These are phyloP conservation scores for Luffia ferchaultella DNA, from an alignment of 2,888 invertebrate species.

Conservation along the genomic window DNA sequence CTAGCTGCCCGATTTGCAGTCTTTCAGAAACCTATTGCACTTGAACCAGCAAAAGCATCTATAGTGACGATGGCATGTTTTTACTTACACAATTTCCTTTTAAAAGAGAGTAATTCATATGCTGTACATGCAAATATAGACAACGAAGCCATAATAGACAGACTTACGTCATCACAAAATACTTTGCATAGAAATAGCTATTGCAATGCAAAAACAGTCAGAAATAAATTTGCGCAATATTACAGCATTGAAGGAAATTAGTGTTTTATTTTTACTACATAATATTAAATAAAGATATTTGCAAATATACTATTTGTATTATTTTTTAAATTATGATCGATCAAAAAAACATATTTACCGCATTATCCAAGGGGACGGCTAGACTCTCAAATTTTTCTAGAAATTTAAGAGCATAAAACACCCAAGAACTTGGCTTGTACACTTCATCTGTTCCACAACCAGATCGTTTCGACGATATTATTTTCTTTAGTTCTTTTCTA, in stretches of 20 bases:
- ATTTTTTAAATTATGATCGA: too few relatives aligned
- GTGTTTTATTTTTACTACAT: too few relatives aligned
- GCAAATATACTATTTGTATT: too few relatives aligned
- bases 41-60: neutral
- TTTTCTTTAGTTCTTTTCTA: too few relatives aligned
- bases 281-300: too few relatives aligned
- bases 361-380: too few relatives aligned
- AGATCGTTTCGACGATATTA: neutral
- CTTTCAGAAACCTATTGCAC: too few relatives aligned
- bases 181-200: neutral
- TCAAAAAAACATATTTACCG: too few relatives aligned
- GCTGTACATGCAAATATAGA: neutral
- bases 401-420: neutral
- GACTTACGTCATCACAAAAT: neutral
- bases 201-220: neutral
- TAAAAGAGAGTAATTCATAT: neutral
- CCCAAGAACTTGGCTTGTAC: neutral
- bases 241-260: too few relatives aligned
- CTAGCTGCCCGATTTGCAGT: neutral
- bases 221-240: neutral
- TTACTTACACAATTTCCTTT: neutral
- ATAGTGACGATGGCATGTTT: neutral
- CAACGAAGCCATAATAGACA: neutral
- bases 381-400: neutral
- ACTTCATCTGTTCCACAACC: neutral